Percentiles rank a stretch among this genome's conserved stretches.
Evolutionary conservation across 2,888 invertebrate species (phyloP).

Genomic region (Monopis laevigella): DNA sequence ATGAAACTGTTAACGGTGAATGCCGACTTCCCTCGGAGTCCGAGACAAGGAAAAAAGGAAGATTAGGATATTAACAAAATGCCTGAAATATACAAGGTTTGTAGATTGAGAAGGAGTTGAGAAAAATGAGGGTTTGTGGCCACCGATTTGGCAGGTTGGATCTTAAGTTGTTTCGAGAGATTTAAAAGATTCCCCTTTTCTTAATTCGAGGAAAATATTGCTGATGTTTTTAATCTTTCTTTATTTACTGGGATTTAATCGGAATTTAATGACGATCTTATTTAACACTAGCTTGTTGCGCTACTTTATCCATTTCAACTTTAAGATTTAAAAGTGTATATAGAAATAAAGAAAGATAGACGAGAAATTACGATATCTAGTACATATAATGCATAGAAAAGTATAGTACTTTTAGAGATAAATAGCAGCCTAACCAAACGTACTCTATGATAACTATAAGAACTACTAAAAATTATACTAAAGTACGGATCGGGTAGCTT

Average conservation of each 20-base stretch:
- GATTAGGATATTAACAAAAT: constrained; percentile 62
- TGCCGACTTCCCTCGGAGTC: constrained; percentile 52
- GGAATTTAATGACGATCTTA: constrained; percentile 7
- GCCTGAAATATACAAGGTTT: constrained; percentile 56
- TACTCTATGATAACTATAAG: too few species aligned
- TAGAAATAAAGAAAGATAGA: too few species aligned
- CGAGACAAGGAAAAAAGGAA: constrained; percentile 46
- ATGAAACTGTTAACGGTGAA: constrained; percentile 66
- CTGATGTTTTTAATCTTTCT: constrained; percentile 51
- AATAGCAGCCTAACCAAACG: too few species aligned
- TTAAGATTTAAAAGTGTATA: too few species aligned
- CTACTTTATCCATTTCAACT: constrained; percentile 13
- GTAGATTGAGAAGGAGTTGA: constrained; percentile 50
- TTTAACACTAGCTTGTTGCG: constrained; percentile 6
- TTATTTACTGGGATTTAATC: constrained; percentile 42
- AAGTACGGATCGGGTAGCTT: too few species aligned
- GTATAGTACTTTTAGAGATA: too few species aligned
- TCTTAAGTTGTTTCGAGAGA: constrained; percentile 54
- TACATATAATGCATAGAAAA: too few species aligned
- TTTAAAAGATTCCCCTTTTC: constrained; percentile 56
- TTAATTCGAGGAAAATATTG: constrained; percentile 39
- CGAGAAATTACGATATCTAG: too few species aligned
- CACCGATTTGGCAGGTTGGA: constrained; percentile 45
- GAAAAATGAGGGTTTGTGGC: constrained; percentile 37
- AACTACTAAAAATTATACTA: too few species aligned